These are phyloP conservation scores for Bombylius discolor DNA, from an alignment of 2,888 invertebrate species.

Conservation along the genomic window DNA sequence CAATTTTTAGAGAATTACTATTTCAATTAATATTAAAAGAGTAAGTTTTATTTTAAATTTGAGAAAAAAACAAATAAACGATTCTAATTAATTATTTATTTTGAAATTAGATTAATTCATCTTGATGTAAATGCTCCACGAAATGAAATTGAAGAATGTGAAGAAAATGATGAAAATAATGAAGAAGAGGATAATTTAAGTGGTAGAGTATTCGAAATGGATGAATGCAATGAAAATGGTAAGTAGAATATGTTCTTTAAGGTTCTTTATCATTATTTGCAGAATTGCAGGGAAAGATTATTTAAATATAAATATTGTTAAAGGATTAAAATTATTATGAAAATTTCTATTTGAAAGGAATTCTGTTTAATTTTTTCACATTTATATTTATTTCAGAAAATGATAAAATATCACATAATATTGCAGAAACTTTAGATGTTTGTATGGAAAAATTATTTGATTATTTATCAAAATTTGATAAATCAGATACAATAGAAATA, in stretches of 20 bases:
- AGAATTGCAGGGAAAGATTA: no score
- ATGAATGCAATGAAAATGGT: conserved; percentile 21
- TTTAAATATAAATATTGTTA: no score
- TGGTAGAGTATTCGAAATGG: conserved; percentile 30
- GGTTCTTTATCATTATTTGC: no score
- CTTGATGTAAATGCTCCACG: conserved; percentile 57
- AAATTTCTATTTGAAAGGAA: no score
- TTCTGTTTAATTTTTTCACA: background rate
- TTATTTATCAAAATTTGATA: conserved; percentile 34
- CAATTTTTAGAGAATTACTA: conserved; percentile 53
- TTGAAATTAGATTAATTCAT: conserved; percentile 47
- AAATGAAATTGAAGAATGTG: conserved; percentile 45
- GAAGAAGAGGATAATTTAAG: conserved; percentile 38
- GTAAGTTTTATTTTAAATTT: conserved; percentile 38
- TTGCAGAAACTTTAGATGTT: conserved; percentile 58
- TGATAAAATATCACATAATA: conserved; percentile 38
- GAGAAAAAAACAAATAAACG: background rate
- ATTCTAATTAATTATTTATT: conserved; percentile 5
- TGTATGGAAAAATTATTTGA: conserved; percentile 60
- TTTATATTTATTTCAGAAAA: background rate
- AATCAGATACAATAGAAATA: background rate
- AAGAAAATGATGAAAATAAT: conserved; percentile 36
- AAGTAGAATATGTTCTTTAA: background rate
- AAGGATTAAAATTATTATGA: no score
- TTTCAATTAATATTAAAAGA: conserved; percentile 63